Evolutionary conservation across 2,888 invertebrate genomes (phyloP).

Genomic region (Catocala sponsa): DNA sequence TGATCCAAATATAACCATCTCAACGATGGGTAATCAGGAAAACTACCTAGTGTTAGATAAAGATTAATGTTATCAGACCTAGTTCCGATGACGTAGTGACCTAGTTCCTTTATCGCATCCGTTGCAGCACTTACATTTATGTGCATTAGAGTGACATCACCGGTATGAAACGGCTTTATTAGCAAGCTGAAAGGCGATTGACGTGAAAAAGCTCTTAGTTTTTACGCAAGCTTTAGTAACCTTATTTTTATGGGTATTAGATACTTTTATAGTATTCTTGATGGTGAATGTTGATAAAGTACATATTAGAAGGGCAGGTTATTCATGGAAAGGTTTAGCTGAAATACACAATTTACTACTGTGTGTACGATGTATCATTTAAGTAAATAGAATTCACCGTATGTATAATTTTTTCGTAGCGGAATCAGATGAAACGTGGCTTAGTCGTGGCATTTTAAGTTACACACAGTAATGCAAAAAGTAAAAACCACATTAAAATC

Average conservation of each 20-base stretch:
- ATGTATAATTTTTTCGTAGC: no score
- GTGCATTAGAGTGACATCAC: slow-evolving; percentile 63
- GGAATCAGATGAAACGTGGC: no score
- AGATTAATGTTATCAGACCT: slow-evolving; percentile 22
- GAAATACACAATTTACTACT: no score
- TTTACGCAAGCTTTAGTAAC: slow-evolving; percentile 38
- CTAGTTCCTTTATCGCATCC: slow-evolving; percentile 59
- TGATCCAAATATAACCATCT: slow-evolving; percentile 11
- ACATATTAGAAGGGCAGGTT: no score
- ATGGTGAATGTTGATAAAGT: background rate
- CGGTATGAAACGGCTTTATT: slow-evolving; percentile 62
- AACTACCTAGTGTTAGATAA: slow-evolving; percentile 18
- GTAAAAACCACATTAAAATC: no score
- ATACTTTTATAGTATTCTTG: slow-evolving; percentile 4
- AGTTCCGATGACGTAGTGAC: slow-evolving; percentile 48
- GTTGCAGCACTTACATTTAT: slow-evolving; percentile 58
- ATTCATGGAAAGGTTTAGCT: no score
- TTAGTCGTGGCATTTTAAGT: no score
- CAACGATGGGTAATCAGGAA: slow-evolving; percentile 10
- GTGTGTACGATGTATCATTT: no score
- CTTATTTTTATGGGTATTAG: slow-evolving; percentile 28
- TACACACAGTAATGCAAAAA: no score
- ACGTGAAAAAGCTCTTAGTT: slow-evolving; percentile 55
- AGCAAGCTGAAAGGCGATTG: slow-evolving; percentile 67
- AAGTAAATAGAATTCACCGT: no score